Evolutionary conservation across 2,888 invertebrate genomes (phyloP).

Genomic region (Ochropleura plecta): DNA sequence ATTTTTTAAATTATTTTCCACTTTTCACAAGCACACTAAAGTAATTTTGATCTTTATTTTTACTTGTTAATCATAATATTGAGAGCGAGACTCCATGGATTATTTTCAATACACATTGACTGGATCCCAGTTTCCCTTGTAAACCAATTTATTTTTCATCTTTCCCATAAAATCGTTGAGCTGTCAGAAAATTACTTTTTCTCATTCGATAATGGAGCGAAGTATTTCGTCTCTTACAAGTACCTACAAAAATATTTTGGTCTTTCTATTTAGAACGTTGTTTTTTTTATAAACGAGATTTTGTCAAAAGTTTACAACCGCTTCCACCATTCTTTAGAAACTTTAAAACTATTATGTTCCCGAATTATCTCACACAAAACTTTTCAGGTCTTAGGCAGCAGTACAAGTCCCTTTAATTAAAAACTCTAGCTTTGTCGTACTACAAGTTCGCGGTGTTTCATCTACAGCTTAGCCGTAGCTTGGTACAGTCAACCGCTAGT

Average conservation of each 20-base stretch:
- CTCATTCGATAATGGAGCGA: not conserved
- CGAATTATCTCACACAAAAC: conserved; percentile 45
- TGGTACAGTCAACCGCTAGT: conserved; percentile 33
- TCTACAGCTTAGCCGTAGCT: conserved; percentile 72
- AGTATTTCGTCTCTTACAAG: not conserved
- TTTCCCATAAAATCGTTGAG: not conserved
- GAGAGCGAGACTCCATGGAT: not conserved
- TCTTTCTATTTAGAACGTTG: not conserved
- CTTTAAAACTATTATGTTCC: conserved; percentile 2
- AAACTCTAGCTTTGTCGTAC: conserved; percentile 80
- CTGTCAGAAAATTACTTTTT: conserved; percentile 2
- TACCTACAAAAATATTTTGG: not conserved
- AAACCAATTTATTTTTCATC: conserved; percentile 17
- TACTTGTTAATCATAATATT: not conserved
- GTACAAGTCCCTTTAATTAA: conserved; percentile 81
- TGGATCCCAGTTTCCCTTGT: not conserved
- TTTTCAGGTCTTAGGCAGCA: conserved; percentile 49
- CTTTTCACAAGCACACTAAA: not conserved
- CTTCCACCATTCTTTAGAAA: not conserved
- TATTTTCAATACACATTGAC: not conserved
- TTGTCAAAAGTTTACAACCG: not conserved
- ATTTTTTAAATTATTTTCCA: not conserved
- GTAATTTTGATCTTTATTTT: not conserved
- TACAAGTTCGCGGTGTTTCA: conserved; percentile 73
- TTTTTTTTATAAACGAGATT: not conserved